Conservation (phyloP, 2,113 vertebrate species). For the Dipodomys ordii region DNA sequence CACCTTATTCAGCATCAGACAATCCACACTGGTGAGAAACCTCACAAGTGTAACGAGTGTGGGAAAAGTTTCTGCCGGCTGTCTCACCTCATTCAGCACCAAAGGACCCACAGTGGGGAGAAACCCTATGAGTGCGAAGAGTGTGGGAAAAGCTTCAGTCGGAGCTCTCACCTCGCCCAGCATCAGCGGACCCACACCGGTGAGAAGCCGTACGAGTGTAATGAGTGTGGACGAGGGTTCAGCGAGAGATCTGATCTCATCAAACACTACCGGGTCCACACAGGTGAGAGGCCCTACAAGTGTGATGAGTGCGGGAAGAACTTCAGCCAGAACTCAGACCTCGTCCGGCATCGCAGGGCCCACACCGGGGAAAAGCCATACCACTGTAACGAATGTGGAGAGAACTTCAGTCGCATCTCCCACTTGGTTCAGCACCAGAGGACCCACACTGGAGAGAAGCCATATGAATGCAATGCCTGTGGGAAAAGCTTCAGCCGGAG, state of each 20-base stretch:
- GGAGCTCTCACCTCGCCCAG: conserved; percentile 83
- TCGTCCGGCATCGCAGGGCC: conserved; percentile 81
- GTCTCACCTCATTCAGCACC: conserved; percentile 83
- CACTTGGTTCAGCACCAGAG: conserved; percentile 87
- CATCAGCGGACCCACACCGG: conserved; percentile 84
- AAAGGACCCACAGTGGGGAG: conserved; percentile 83
- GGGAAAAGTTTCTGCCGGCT: conserved; percentile 83
- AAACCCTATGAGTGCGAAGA: conserved; percentile 84
- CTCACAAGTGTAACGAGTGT: conserved; percentile 83
- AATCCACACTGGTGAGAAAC: conserved; percentile 86
- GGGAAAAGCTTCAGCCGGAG: conserved; percentile 89
- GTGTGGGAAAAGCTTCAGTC: conserved; percentile 85
- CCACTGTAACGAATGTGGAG: conserved; percentile 82
- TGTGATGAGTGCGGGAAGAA: conserved; percentile 84
- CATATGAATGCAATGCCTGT: conserved; percentile 89
- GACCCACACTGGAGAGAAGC: conserved; percentile 91
- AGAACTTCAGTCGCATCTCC: conserved; percentile 82
- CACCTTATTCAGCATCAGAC: conserved; percentile 84
- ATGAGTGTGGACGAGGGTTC: conserved; percentile 82
- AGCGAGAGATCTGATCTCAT: conserved; percentile 82
- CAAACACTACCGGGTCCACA: conserved; percentile 84
- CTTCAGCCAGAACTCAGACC: conserved; percentile 82
- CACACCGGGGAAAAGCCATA: conserved; percentile 82
- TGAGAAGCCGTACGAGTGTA: conserved; percentile 83
- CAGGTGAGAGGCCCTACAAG: conserved; percentile 81